Evolutionary conservation across 2,888 invertebrate genomes (phyloP), one percentile per base, ranked within the genome.

Genomic region (Branchipolynoe longqiensis): DNA sequence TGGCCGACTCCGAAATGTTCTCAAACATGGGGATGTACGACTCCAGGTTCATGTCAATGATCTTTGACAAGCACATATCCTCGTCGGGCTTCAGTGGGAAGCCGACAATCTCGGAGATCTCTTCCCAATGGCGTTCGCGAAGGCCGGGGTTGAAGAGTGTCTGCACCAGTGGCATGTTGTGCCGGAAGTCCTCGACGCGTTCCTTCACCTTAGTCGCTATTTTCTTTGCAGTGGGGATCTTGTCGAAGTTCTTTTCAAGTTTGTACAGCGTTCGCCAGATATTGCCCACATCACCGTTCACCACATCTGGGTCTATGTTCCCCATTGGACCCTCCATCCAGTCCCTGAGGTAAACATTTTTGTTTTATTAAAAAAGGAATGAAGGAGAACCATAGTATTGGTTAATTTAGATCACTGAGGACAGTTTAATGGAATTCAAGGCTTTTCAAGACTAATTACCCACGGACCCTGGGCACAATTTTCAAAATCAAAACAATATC

Each of bases 71-170:
- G 0, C 97, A 97, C 88, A 97, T 95, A 0, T 96, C 96, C 25
- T 94, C 94, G 86, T 98, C 97, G 0, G 98, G 96, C 87, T 96
- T 95, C 62, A 99, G 96, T 0, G 98, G 97, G 93, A 98, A 98
- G 0, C 98, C 98, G 89, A 98, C 97, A 87, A 98, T 97, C 91
- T 98, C 98, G 0, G 98, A 98, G 4, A 99, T 96, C 94, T 96
- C 96, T 91, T 98, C 97, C 98, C 98, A 98, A 93, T 98, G 98
- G 59, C 93, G 91, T 31, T 94, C 93, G 56, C 94, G 88, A 85
- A 99, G 96, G 83, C 98, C 98, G 0, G 98, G 98, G 95, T 99
- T 99, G 73, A 98, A 98, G 31, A 99, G 94, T 0, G 98, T 98
- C 92, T 96, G 96, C 58, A 99, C 96, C n/a, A 98, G 96, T 0